phyloP scores from a whole-genome alignment of 2,888 invertebrate species.

The Pristionchus arcanus region DNA sequence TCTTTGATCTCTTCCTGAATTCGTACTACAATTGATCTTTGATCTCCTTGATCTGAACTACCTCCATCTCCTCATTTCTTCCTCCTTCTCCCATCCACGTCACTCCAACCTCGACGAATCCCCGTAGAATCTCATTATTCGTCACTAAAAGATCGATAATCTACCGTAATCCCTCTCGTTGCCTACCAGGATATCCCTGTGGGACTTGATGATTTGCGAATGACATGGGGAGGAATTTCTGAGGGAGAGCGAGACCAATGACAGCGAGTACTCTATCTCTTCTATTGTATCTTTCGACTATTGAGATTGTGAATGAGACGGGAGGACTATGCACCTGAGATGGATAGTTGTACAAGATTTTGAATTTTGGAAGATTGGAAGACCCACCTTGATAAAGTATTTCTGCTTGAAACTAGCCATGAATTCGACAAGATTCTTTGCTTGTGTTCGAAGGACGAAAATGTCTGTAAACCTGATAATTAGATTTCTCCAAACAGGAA shows the following conservation, averaged over 20 bases:
- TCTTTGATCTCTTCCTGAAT: conserved; percentile 24
- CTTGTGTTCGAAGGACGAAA: conserved; percentile 41
- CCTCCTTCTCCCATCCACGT: conserved; percentile 51
- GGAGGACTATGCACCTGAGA: conserved; percentile 44
- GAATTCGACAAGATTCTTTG: conserved; percentile 18
- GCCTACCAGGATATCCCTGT: conserved; percentile 16
- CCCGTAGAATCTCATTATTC: background rate
- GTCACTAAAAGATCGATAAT: background rate
- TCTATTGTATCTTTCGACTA: conserved; percentile 38
- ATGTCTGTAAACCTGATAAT: background rate
- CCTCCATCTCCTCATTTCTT: background rate
- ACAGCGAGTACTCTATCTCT: conserved; percentile 34
- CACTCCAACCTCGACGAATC: conserved; percentile 48
- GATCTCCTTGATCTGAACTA: background rate
- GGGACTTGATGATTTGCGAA: conserved; percentile 44
- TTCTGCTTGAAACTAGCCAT: conserved; percentile 36
- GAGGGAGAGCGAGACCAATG: conserved; percentile 15
- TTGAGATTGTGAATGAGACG: conserved; percentile 17
- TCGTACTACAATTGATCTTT: background rate
- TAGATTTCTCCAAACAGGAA: background rate
- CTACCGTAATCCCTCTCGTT: background rate
- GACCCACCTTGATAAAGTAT: conserved; percentile 29
- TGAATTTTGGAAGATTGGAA: background rate
- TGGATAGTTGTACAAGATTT: no score
- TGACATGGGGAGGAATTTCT: background rate